Percentiles rank a stretch among this genome's conserved stretches.
Conservation (phyloP, 2,888 invertebrate genomes). For the Andrena haemorrhoa region DNA sequence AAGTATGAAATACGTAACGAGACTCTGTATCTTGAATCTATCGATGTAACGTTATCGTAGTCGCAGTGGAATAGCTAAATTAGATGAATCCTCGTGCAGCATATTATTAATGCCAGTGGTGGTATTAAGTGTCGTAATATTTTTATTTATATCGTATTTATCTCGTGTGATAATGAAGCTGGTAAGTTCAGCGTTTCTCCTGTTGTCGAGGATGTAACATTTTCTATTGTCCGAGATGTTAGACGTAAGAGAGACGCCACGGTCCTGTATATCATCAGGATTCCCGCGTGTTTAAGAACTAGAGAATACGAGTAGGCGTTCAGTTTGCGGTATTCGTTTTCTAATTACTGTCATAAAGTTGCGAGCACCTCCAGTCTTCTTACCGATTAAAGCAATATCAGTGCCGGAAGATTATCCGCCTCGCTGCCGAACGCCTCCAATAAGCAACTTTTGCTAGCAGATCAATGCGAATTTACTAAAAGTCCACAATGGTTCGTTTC, state of each 20-base stretch:
- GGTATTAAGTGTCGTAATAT: slow-evolving; percentile 72
- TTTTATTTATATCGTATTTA: slow-evolving; percentile 68
- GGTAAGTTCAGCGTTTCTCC: slow-evolving; percentile 40
- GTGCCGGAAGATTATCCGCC: slow-evolving; percentile 52
- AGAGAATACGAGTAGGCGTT: slow-evolving; percentile 38
- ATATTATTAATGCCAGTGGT: slow-evolving; percentile 58
- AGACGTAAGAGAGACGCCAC: slow-evolving; percentile 11
- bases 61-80: slow-evolving; percentile 52
- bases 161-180: slow-evolving; percentile 48
- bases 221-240: slow-evolving; percentile 31
- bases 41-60: slow-evolving; percentile 53
- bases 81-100: slow-evolving; percentile 57
- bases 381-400: slow-evolving; percentile 68
- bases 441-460: slow-evolving; percentile 12
- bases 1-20: slow-evolving; percentile 33
- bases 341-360: background rate
- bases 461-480: slow-evolving; percentile 3
- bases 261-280: slow-evolving; percentile 16
- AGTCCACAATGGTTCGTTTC: background rate
- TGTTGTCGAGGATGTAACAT: slow-evolving; percentile 25
- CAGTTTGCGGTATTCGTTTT: background rate
- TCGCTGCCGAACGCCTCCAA: slow-evolving; percentile 56
- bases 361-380: slow-evolving; percentile 33
- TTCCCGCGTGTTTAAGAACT: slow-evolving; percentile 13
- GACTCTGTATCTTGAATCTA: slow-evolving; percentile 17